phyloP scores from a whole-genome alignment of 2,113 vertebrate species.

The Marcusenius ussheri region DNA sequence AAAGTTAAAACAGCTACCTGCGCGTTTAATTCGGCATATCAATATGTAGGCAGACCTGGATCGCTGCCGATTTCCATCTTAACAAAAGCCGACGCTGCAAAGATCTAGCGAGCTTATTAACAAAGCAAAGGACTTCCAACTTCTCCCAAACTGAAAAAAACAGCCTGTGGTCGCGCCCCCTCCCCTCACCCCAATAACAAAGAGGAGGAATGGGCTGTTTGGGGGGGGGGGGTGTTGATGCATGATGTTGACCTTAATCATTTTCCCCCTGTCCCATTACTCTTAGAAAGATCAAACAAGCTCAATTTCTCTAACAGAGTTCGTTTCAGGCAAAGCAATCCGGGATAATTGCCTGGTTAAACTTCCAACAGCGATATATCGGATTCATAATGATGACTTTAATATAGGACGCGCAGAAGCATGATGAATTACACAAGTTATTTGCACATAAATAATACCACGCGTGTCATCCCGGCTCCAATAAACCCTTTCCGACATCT shows the following conservation, averaged over 20 bases:
- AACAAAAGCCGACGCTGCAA: neutral
- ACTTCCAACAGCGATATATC: conserved; percentile 1
- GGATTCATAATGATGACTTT: neutral
- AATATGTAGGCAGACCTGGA: neutral
- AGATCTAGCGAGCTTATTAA: neutral
- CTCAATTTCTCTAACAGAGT: neutral
- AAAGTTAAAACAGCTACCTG: conserved; percentile 10
- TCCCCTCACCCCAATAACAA: conserved; percentile 55
- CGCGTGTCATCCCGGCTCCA: neutral
- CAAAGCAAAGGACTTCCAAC: conserved; percentile 36
- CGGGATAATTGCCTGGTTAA: neutral
- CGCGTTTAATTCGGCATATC: neutral
- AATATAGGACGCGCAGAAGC: neutral
- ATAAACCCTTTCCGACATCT: neutral
- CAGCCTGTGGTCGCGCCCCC: conserved; percentile 42
- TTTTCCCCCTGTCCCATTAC: conserved; percentile 24
- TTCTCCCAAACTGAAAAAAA: conserved; percentile 40
- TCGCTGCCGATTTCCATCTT: neutral
- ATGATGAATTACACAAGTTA: conserved; percentile 8
- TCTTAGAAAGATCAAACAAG: conserved; percentile 10
- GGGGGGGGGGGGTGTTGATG: conserved; percentile 50
- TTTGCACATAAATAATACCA: neutral
- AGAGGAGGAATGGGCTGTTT: conserved; percentile 32
- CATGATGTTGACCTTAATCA: conserved; percentile 42
- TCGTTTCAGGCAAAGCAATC: neutral